phyloP scores from a whole-genome alignment of 1,140 invertebrate species.

The Steinernema khuongi region DNA sequence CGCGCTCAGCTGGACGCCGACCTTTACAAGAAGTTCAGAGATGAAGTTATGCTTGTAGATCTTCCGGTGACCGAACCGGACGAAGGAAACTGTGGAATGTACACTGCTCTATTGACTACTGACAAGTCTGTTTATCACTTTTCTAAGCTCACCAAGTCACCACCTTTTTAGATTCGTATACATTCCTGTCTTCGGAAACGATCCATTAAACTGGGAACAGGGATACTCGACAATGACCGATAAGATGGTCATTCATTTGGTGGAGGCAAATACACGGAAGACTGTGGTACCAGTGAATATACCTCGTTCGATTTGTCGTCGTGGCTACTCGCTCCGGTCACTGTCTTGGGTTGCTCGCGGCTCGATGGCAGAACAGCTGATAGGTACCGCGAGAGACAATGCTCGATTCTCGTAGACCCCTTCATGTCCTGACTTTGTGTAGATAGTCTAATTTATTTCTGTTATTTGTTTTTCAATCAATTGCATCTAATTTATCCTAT shows the following conservation, averaged over 20 bases:
- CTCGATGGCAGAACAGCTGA: slow-evolving; percentile 37
- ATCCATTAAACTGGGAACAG: slow-evolving; percentile 42
- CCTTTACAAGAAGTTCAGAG: slow-evolving; percentile 32
- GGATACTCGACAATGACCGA: slow-evolving; percentile 49
- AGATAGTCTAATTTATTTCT: slow-evolving; percentile 13
- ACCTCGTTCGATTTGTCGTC: slow-evolving; percentile 41
- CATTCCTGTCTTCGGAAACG: slow-evolving; percentile 45
- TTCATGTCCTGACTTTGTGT: too few relatives aligned
- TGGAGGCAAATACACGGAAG: slow-evolving; percentile 44
- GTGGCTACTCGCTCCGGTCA: slow-evolving; percentile 42
- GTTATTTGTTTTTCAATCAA: too few relatives aligned
- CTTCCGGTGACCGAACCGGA: slow-evolving; percentile 36
- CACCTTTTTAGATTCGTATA: slow-evolving; percentile 38
- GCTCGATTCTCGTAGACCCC: neutral
- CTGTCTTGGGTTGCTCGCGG: slow-evolving; percentile 40
- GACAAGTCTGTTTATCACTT: slow-evolving; percentile 39
- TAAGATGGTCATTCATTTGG: slow-evolving; percentile 45
- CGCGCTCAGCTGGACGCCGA: slow-evolving; percentile 32
- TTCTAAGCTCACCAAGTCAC: neutral
- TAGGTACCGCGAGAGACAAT: slow-evolving; percentile 27
- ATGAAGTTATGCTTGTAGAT: slow-evolving; percentile 43
- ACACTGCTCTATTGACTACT: slow-evolving; percentile 43
- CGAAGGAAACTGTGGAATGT: slow-evolving; percentile 47
- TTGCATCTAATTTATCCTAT: neutral
- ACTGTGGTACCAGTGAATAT: slow-evolving; percentile 42